Conservation (phyloP, 23 tunicate species). For the Halocynthia roretzi region DNA sequence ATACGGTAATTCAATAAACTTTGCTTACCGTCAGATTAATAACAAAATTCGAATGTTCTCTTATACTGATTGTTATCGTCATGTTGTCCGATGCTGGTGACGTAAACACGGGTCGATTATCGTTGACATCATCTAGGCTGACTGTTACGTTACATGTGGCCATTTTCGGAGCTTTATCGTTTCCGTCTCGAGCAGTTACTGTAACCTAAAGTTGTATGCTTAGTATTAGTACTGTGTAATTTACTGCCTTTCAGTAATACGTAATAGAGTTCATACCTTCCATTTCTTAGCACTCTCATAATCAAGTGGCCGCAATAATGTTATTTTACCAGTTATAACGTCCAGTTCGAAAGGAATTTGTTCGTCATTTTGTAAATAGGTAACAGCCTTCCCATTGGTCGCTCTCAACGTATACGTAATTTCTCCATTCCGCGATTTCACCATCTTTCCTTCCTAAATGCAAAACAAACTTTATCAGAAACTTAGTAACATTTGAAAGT, state of each 20-base stretch:
- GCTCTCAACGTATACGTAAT: conserved; percentile 22
- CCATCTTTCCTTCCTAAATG: conserved; percentile 21
- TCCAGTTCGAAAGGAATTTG: conserved; percentile 27
- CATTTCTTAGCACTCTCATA: conserved; percentile 20
- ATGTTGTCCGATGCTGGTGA: conserved; percentile 26
- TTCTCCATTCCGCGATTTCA: conserved; percentile 43
- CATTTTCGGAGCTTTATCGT: conserved; percentile 17
- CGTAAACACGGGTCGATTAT: conserved; percentile 39
- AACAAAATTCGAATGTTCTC: too few relatives aligned
- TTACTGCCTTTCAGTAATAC: too few relatives aligned
- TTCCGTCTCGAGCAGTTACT: conserved; percentile 51
- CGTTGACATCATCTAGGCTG: conserved; percentile 42
- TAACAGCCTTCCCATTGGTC: conserved; percentile 21
- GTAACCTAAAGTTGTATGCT: conserved; percentile 15
- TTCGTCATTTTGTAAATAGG: too few relatives aligned
- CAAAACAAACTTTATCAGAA: too few relatives aligned
- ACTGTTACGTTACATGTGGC: conserved; percentile 17
- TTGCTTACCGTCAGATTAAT: too few relatives aligned
- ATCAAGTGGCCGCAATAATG: conserved; percentile 36
- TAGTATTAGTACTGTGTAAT: too few relatives aligned
- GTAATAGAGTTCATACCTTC: conserved; percentile 15
- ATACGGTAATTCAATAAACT: too few relatives aligned
- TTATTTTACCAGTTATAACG: conserved; percentile 32
- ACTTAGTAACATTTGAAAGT: too few relatives aligned
- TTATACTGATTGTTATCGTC: not conserved